A percentile compares a stretch with the other conserved stretches of the same genome.
Conservation (phyloP, 2,888 invertebrate species). For the Odontothrips loti region DNA sequence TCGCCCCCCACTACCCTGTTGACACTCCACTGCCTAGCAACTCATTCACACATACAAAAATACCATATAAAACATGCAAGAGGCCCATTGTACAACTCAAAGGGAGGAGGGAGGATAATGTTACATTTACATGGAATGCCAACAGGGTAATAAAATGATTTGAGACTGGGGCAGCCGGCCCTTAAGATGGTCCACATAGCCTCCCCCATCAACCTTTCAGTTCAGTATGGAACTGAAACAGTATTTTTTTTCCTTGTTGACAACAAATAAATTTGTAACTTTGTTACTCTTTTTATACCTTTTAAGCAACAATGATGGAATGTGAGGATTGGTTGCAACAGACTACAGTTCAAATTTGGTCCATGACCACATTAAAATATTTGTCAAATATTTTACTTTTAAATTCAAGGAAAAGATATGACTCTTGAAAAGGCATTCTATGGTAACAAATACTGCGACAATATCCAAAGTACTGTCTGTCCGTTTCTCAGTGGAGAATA, state of each 20-base stretch:
- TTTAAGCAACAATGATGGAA: conserved; percentile 16
- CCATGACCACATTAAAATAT: background rate
- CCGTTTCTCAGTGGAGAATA: background rate
- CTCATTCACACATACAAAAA: conserved; percentile 23
- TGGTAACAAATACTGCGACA: conserved; percentile 21
- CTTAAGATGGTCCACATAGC: background rate
- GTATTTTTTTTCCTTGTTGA: conserved; percentile 8
- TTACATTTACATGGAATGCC: background rate
- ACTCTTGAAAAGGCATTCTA: conserved; percentile 7
- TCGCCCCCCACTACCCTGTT: conserved; percentile 8
- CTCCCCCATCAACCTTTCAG: conserved; percentile 16
- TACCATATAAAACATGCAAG: conserved; percentile 10
- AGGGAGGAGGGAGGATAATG: conserved; percentile 2
- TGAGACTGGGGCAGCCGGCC: background rate
- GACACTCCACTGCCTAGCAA: conserved; percentile 10
- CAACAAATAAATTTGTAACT: conserved; percentile 23
- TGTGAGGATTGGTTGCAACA: conserved; percentile 23
- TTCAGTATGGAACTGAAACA: conserved; percentile 3
- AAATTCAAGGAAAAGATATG: background rate
- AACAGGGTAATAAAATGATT: conserved; percentile 17
- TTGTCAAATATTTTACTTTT: background rate
- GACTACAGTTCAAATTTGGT: background rate
- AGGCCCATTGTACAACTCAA: background rate
- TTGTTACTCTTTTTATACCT: background rate
- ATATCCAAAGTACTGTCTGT: background rate